A percentile compares a stretch with the other conserved stretches of the same genome.
Evolutionary conservation across 2,888 invertebrate genomes (phyloP).

Genomic region (Euplexia lucipara): DNA sequence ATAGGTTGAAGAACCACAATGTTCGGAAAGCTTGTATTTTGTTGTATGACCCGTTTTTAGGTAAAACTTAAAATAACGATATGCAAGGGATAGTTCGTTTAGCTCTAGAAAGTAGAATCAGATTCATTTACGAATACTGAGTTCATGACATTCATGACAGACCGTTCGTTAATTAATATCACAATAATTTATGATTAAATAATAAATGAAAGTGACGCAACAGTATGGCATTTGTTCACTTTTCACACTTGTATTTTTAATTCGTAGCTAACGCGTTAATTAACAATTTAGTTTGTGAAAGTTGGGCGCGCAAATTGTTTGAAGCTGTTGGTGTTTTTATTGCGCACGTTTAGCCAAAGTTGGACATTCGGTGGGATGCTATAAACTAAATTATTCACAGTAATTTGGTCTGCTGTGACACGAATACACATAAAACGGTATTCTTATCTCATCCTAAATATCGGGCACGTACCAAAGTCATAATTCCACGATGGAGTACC

Average conservation of each 20-base stretch:
- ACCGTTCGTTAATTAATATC: conserved; percentile 11
- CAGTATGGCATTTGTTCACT: conserved; percentile 21
- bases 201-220: conserved; percentile 35
- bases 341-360: conserved; percentile 61
- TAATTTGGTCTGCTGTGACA: conserved; percentile 80
- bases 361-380: conserved; percentile 60
- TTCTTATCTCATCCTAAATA: conserved; percentile 87
- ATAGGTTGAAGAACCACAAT: neutral
- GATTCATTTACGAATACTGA: conserved; percentile 16
- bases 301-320: conserved; percentile 52
- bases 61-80: neutral
- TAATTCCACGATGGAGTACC: conserved; percentile 87
- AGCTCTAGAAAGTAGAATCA: neutral
- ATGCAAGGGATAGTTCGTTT: neutral
- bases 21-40: neutral
- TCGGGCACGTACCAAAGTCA: conserved; percentile 88
- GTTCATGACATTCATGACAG: conserved; percentile 1
- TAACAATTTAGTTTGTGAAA: conserved; percentile 57
- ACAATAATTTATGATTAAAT: conserved; percentile 10
- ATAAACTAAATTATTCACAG: conserved; percentile 69
- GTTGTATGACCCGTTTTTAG: neutral
- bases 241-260: conserved; percentile 28
- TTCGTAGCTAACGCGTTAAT: conserved; percentile 41
- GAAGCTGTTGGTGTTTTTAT: conserved; percentile 53
- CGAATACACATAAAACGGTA: conserved; percentile 82